These are phyloP conservation scores for Strongylocentrotus purpuratus DNA, from an alignment of 35 echinoderm and acorn worm species.

Conservation along the genomic window DNA sequence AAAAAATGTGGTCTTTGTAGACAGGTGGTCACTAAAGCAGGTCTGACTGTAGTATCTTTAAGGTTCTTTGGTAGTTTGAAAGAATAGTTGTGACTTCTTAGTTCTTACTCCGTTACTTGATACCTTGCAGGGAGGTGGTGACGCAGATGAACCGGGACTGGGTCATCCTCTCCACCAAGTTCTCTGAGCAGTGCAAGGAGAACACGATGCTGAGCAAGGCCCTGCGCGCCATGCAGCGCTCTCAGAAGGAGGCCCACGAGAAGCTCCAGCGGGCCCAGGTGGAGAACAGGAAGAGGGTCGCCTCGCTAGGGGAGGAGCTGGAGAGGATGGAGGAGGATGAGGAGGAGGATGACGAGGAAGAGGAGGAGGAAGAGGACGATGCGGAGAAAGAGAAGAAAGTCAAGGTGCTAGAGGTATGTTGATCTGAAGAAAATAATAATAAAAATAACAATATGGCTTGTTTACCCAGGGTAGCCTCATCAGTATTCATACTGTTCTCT, in stretches of 20 bases:
- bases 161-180: constrained; percentile 84
- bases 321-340: constrained; percentile 42
- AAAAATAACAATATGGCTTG: too few relatives aligned
- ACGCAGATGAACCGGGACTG: constrained; percentile 91
- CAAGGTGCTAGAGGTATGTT: background rate
- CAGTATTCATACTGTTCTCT: too few relatives aligned
- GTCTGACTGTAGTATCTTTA: too few relatives aligned
- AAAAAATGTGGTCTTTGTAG: too few relatives aligned
- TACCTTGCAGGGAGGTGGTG: constrained; percentile 73
- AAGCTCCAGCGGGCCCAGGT: constrained; percentile 52
- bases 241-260: constrained; percentile 50
- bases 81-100: background rate
- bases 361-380: background rate
- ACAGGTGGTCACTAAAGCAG: too few relatives aligned
- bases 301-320: constrained; percentile 48
- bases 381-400: background rate
- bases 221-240: constrained; percentile 45
- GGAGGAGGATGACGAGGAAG: constrained; percentile 41
- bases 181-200: constrained; percentile 81
- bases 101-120: background rate
- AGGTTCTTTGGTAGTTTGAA: too few relatives aligned
- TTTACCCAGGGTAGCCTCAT: too few relatives aligned
- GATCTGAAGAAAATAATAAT: background rate
- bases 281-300: constrained; percentile 47
- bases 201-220: constrained; percentile 64